Conservation (phyloP, 2,888 invertebrate species). For the Blera fallax region DNA sequence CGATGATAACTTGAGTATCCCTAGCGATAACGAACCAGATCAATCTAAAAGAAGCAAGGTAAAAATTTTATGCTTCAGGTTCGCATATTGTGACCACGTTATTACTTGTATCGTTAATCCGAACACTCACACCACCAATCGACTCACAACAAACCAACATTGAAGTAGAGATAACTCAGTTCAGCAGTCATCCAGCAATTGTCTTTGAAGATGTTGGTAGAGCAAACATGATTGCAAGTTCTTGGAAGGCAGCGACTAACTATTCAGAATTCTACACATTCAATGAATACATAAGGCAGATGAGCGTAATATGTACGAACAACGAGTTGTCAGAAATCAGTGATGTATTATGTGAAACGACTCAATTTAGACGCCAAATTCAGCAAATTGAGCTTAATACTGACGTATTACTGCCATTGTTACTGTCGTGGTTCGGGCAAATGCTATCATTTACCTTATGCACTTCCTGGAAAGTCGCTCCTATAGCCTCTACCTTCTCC, state of each 20-base stretch:
- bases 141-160: background rate
- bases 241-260: background rate
- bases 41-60: no score
- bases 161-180: background rate
- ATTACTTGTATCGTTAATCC: background rate
- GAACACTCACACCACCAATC: background rate
- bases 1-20: no score
- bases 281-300: background rate
- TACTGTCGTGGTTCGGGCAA: no score
- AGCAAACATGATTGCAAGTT: background rate
- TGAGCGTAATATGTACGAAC: background rate
- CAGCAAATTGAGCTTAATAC: background rate
- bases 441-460: no score
- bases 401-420: background rate
- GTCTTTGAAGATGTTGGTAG: background rate
- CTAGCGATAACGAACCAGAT: no score
- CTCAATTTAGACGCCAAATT: background rate
- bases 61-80: background rate
- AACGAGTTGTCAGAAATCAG: background rate
- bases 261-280: background rate
- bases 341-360: background rate
- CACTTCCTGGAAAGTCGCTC: no score
- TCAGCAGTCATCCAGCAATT: background rate
- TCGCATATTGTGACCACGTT: background rate
- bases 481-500: no score